phyloP scores from a whole-genome alignment of 2,888 invertebrate species.

The Himalopsyche japonica region DNA sequence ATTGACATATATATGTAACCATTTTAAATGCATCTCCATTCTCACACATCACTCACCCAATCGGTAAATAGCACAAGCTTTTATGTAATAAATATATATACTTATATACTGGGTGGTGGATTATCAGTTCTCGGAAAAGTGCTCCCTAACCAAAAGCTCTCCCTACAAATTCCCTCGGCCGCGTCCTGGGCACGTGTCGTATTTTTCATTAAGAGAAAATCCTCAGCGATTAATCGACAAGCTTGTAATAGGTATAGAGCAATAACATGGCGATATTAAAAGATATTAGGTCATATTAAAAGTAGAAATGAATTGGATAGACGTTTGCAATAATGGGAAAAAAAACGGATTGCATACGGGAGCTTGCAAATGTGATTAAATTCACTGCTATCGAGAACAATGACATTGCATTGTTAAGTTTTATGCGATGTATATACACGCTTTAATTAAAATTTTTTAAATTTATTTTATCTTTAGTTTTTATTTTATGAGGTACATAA shows the following conservation, averaged over 20 bases:
- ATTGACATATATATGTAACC: no score
- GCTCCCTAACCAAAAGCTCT: not conserved
- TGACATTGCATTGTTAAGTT: not conserved
- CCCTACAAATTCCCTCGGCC: not conserved
- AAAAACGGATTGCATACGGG: no score
- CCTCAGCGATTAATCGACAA: not conserved
- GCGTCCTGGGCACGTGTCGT: constrained; percentile 52
- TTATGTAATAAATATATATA: not conserved
- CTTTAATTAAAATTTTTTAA: no score
- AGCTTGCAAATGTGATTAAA: no score
- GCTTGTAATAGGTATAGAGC: not conserved
- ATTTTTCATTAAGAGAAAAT: constrained; percentile 48
- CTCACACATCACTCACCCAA: not conserved
- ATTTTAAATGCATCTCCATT: no score
- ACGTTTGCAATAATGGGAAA: not conserved
- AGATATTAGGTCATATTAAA: not conserved
- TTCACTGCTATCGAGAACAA: not conserved
- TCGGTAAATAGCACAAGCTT: not conserved
- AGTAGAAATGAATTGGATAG: not conserved
- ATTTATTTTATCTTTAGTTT: no score
- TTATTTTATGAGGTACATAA: no score
- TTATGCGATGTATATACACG: no score
- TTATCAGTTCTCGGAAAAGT: not conserved
- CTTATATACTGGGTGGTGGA: not conserved
- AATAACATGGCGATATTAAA: not conserved